Evolutionary conservation across 2,888 invertebrate genomes (phyloP).

Genomic region (Ptycholaimellus sp.): DNA sequence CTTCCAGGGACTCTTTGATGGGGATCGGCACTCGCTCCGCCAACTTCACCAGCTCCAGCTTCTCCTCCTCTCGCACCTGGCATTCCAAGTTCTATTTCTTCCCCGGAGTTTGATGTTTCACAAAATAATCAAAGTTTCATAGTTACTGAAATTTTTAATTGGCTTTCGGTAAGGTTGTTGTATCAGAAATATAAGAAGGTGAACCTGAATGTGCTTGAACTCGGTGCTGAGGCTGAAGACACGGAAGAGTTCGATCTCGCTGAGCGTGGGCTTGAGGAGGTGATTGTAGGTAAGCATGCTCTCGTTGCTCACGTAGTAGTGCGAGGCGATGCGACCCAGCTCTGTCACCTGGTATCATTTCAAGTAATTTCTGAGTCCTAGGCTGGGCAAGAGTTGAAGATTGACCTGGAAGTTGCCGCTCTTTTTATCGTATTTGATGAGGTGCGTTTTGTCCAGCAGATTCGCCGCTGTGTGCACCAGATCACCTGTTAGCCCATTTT

Average conservation of each 20-base stretch:
- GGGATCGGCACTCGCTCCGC: slow-evolving; percentile 88
- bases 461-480: slow-evolving; percentile 78
- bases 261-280: slow-evolving; percentile 72
- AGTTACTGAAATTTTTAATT: not conserved
- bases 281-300: slow-evolving; percentile 92
- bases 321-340: slow-evolving; percentile 83
- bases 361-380: no score
- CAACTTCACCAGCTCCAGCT: slow-evolving; percentile 79
- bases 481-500: no score
- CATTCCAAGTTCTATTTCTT: no score
- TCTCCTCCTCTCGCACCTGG: slow-evolving; percentile 50
- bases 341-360: slow-evolving; percentile 69
- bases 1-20: slow-evolving; percentile 92
- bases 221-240: slow-evolving; percentile 96
- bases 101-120: no score
- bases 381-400: slow-evolving; percentile 1
- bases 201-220: slow-evolving; percentile 68
- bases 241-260: slow-evolving; percentile 80
- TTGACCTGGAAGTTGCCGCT: slow-evolving; percentile 50
- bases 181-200: slow-evolving; percentile 23
- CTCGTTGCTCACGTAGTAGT: slow-evolving; percentile 90
- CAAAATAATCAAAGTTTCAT: no score
- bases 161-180: no score
- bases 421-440: slow-evolving; percentile 79
- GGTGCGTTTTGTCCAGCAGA: slow-evolving; percentile 68